Conservation (phyloP, 2,113 vertebrate species). For the Odocoileus virginianus region DNA sequence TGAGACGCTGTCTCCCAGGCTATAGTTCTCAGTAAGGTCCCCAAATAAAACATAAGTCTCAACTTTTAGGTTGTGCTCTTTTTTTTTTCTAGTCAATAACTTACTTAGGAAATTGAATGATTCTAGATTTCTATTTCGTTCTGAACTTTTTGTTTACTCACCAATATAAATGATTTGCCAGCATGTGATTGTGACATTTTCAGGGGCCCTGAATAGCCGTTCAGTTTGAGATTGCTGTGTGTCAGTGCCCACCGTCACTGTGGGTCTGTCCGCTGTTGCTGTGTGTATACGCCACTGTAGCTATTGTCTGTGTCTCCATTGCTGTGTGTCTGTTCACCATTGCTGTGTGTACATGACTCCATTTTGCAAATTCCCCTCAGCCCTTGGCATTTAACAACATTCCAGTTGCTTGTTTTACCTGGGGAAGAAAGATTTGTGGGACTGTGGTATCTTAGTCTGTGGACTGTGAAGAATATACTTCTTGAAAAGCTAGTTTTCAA, state of each 20-base stretch:
- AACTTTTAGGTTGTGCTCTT: background rate
- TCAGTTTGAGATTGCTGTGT: background rate
- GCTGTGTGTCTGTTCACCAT: background rate
- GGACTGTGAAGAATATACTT: background rate
- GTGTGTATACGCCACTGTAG: background rate
- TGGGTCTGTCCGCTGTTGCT: background rate
- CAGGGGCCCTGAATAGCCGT: background rate
- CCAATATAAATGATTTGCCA: background rate
- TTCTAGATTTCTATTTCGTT: constrained; percentile 14
- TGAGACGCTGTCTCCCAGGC: background rate
- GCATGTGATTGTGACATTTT: background rate
- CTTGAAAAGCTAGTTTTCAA: background rate
- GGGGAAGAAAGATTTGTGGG: background rate
- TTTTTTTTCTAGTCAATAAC: background rate
- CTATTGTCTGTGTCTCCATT: background rate
- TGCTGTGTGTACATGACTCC: background rate
- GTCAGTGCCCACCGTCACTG: background rate
- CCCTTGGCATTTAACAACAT: background rate
- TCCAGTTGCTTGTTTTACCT: background rate
- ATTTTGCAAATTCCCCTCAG: background rate
- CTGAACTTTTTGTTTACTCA: background rate
- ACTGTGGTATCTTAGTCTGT: background rate
- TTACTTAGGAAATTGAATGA: constrained; percentile 15
- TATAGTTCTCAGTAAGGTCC: background rate
- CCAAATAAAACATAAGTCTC: background rate